Evolutionary conservation across 1,140 invertebrate species (phyloP).

Genomic region (Drosophila guanche): DNA sequence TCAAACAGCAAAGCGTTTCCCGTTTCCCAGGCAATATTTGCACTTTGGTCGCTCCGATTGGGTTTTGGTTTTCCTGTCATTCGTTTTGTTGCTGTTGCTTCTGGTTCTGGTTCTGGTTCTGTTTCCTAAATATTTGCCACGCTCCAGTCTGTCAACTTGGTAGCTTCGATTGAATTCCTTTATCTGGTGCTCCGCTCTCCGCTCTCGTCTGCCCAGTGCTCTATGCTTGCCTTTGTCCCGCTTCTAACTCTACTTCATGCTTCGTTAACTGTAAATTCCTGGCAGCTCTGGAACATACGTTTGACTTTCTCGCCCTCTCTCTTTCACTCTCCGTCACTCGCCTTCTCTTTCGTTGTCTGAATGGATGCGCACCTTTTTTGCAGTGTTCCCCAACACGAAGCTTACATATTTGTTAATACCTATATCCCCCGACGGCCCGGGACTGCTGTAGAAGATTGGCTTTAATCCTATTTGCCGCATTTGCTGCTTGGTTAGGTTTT

Average conservation of each 20-base stretch:
- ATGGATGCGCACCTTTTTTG: constrained; percentile 30
- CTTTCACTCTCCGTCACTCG: constrained; percentile 19
- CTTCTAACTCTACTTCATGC: constrained; percentile 68
- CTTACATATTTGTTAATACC: constrained; percentile 78
- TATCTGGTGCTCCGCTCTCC: constrained; percentile 37
- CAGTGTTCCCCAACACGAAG: not conserved
- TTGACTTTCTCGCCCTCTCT: constrained; percentile 11
- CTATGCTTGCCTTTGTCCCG: constrained; percentile 26
- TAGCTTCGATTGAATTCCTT: constrained; percentile 80
- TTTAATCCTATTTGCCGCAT: constrained; percentile 80
- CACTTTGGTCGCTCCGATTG: constrained; percentile 57
- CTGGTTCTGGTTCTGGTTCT: not conserved
- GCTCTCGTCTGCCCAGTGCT: not conserved
- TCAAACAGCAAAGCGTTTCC: constrained; percentile 69
- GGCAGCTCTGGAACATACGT: constrained; percentile 53
- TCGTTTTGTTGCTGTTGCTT: constrained; percentile 5
- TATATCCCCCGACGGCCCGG: constrained; percentile 39
- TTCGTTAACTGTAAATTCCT: constrained; percentile 79
- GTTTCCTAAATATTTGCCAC: constrained; percentile 67
- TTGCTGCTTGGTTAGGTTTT: constrained; percentile 80
- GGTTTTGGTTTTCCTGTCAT: constrained; percentile 42
- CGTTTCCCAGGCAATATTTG: constrained; percentile 63
- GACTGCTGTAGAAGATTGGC: constrained; percentile 71
- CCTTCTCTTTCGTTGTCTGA: constrained; percentile 5
- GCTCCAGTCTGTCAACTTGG: constrained; percentile 72